phyloP scores from a whole-genome alignment of 2,888 invertebrate genomes.

The Andrena chrysosceles region DNA sequence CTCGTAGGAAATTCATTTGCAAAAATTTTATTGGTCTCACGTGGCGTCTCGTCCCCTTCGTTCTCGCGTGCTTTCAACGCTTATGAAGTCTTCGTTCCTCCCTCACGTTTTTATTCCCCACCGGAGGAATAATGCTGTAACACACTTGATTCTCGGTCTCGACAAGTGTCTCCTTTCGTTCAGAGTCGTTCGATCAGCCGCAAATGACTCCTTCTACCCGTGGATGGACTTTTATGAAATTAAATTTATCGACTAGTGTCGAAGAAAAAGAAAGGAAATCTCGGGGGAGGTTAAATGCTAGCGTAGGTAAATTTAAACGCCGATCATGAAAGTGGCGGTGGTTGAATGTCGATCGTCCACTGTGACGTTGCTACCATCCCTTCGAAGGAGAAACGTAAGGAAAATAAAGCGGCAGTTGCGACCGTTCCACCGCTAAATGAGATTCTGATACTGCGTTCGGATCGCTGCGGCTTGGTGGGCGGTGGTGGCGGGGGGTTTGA shows the following conservation, averaged over 20 bases:
- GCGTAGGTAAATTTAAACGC: conserved; percentile 30
- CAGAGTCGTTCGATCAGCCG: neutral
- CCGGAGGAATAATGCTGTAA: neutral
- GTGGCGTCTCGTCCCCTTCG: neutral
- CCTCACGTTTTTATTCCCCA: conserved; percentile 12
- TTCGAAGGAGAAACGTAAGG: conserved; percentile 14
- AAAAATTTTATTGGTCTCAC: conserved; percentile 35
- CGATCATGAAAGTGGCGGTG: conserved; percentile 5
- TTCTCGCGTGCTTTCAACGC: conserved; percentile 2
- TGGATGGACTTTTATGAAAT: conserved; percentile 9
- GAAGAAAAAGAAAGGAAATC: neutral
- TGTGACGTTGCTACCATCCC: neutral
- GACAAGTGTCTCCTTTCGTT: neutral
- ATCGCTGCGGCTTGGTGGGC: conserved; percentile 49
- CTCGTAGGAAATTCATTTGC: conserved; percentile 31
- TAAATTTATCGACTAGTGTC: neutral
- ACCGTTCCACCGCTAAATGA: conserved; percentile 61
- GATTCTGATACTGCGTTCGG: conserved; percentile 69
- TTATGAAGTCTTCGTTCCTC: conserved; percentile 48
- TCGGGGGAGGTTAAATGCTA: conserved; percentile 16
- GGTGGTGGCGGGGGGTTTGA: conserved; percentile 50
- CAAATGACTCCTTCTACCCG: conserved; percentile 8
- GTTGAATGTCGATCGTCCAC: conserved; percentile 18
- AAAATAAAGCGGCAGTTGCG: conserved; percentile 53
- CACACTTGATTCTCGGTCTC: conserved; percentile 18